Conservation (phyloP, 2,113 vertebrate genomes). For the Phylloscopus trochiloides region DNA sequence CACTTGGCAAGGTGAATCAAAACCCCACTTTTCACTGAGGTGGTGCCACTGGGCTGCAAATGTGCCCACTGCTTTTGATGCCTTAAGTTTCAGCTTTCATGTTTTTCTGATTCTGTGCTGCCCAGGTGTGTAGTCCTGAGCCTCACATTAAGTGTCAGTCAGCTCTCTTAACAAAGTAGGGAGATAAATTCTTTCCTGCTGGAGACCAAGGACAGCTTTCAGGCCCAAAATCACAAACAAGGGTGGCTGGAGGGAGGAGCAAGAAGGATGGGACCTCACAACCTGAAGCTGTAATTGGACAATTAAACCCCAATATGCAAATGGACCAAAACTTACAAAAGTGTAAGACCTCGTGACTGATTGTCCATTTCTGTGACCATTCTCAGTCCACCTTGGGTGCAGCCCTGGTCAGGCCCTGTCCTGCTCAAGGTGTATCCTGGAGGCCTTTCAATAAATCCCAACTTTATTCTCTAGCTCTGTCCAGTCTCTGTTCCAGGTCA, state of each 20-base stretch:
- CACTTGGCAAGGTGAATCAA: not conserved
- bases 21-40: not conserved
- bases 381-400: not conserved
- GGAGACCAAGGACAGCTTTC: not conserved
- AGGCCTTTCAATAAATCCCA: not conserved
- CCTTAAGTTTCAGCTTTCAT: not conserved
- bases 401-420: not conserved
- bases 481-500: not conserved
- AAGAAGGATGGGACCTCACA: not conserved
- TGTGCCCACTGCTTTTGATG: not conserved
- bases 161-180: not conserved
- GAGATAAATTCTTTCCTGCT: not conserved
- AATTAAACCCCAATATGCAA: not conserved
- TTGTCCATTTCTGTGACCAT: not conserved
- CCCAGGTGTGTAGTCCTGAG: not conserved
- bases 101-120: not conserved
- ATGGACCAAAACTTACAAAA: not conserved
- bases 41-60: not conserved
- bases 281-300: not conserved
- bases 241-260: not conserved
- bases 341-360: rapidly evolving
- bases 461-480: not conserved
- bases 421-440: not conserved
- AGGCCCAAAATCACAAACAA: not conserved
- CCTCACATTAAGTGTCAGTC: not conserved